phyloP scores from a whole-genome alignment of 2,888 invertebrate species.

The Scrobipalpa costella region DNA sequence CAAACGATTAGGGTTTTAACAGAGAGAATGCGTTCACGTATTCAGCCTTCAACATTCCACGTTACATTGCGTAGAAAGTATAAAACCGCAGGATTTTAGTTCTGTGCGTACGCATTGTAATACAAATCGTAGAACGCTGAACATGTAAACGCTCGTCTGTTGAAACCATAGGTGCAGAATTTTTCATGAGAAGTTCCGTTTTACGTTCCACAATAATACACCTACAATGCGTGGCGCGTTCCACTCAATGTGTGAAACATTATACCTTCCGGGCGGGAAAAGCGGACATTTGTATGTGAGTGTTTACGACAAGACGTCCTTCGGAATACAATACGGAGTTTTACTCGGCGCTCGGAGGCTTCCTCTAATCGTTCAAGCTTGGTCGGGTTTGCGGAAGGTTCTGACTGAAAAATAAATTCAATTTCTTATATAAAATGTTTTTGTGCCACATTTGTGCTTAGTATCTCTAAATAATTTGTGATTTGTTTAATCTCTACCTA shows the following conservation, averaged over 20 bases:
- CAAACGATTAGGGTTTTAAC: background rate
- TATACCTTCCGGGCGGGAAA: constrained; percentile 36
- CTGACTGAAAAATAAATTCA: background rate
- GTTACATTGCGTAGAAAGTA: no score
- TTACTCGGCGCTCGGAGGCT: background rate
- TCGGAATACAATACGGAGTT: constrained; percentile 50
- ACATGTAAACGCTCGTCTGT: no score
- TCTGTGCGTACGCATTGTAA: no score
- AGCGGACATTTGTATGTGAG: constrained; percentile 36
- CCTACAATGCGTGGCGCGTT: constrained; percentile 7
- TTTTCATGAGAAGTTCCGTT: constrained; percentile 11
- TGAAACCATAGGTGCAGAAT: constrained; percentile 11
- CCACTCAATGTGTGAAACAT: constrained; percentile 33
- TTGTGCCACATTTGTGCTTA: no score
- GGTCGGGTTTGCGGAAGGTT: background rate
- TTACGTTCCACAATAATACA: constrained; percentile 7
- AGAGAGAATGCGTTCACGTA: no score
- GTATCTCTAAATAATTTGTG: no score
- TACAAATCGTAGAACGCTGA: no score
- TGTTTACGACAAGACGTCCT: constrained; percentile 45
- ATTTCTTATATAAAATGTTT: background rate
- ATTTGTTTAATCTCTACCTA: no score
- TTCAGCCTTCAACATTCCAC: no score
- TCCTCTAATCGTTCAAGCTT: background rate
- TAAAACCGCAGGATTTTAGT: no score